phyloP scores from a whole-genome alignment of 1,140 invertebrate species.

The Globodera ellingtonae region DNA sequence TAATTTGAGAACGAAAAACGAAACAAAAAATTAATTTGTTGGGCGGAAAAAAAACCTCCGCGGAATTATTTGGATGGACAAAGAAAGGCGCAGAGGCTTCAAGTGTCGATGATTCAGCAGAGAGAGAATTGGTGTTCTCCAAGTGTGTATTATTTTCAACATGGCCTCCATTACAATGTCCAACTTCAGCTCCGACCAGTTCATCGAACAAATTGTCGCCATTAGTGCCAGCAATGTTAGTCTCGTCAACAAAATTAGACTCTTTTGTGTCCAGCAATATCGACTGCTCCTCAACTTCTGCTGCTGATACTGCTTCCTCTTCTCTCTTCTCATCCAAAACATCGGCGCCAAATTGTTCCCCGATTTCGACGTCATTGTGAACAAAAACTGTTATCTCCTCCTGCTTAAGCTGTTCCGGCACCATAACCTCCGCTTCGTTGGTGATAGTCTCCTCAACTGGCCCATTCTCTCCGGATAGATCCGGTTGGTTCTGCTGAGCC shows the following conservation, averaged over 20 bases:
- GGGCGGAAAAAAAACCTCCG: too few relatives aligned
- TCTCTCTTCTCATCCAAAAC: neutral
- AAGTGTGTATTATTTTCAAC: too few relatives aligned
- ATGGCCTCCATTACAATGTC: too few relatives aligned
- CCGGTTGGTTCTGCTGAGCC: neutral
- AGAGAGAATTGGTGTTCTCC: too few relatives aligned
- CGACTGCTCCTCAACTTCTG: neutral
- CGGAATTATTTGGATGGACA: too few relatives aligned
- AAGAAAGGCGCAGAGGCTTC: too few relatives aligned
- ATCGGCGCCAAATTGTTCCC: neutral
- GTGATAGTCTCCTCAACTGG: neutral
- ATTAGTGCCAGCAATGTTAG: neutral
- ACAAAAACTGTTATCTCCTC: neutral
- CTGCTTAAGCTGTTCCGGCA: slow-evolving; percentile 11
- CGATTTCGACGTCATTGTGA: neutral
- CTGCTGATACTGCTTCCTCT: neutral
- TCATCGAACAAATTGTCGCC: neutral
- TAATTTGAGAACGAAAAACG: too few relatives aligned
- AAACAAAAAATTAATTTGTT: too few relatives aligned
- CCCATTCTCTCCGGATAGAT: neutral
- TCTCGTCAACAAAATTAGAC: neutral
- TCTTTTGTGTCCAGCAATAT: neutral
- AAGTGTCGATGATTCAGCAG: too few relatives aligned
- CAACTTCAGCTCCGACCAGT: neutral
- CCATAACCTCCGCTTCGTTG: neutral